These are phyloP conservation scores for Progne subis DNA, from an alignment of 2,113 vertebrate species.

Conservation along the genomic window DNA sequence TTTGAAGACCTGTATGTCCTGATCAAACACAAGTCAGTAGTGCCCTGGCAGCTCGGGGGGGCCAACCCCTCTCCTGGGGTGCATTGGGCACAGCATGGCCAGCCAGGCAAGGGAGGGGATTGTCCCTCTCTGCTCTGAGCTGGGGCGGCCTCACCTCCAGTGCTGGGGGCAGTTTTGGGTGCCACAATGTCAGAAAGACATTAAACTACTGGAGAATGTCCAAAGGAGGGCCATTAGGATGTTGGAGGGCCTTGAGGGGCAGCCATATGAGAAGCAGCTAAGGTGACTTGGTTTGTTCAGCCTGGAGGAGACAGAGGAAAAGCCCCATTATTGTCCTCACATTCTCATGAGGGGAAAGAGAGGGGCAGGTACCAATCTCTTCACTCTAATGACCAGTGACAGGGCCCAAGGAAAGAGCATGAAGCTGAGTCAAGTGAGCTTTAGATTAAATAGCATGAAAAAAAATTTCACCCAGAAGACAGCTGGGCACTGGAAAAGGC, in stretches of 20 bases:
- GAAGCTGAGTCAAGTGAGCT: not conserved
- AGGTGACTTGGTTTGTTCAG: not conserved
- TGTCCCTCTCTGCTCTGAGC: rapidly evolving
- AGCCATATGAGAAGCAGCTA: not conserved
- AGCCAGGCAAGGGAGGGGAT: rapidly evolving
- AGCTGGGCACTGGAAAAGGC: not conserved
- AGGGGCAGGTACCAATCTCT: not conserved
- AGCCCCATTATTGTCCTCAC: not conserved
- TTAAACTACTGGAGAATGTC: not conserved
- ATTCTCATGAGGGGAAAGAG: not conserved
- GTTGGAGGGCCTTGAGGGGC: not conserved
- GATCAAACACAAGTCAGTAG: rapidly evolving
- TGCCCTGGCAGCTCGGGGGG: not conserved
- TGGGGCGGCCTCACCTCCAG: rapidly evolving
- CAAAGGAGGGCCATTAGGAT: not conserved
- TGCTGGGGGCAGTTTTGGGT: not conserved
- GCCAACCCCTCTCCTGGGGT: rapidly evolving
- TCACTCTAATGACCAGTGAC: not conserved
- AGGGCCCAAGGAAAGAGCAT: not conserved
- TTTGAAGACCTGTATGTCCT: not conserved
- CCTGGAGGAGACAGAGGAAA: not conserved
- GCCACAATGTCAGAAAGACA: rapidly evolving
- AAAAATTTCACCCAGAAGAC: not conserved
- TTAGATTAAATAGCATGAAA: not conserved
- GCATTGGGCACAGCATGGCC: not conserved